A percentile compares a stretch with the other conserved stretches of the same genome.
Conservation (phyloP, 2,888 invertebrate genomes). For the Maniola hyperantus region DNA sequence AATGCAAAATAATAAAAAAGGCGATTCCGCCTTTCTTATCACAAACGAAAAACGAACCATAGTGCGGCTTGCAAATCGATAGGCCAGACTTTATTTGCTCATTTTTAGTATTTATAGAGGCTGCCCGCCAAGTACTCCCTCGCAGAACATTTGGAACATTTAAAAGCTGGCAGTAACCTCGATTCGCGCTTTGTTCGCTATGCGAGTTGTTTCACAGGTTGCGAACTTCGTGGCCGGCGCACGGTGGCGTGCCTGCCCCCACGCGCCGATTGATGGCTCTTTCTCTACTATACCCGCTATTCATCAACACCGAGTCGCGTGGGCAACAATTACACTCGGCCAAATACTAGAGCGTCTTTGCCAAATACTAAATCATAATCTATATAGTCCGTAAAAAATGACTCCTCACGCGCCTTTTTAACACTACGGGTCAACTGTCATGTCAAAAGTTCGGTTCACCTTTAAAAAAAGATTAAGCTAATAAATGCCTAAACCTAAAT, state of each 20-base stretch:
- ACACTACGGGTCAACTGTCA: no score
- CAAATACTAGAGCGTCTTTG: not conserved
- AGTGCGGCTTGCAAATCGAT: slow-evolving; percentile 61
- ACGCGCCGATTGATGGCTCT: slow-evolving; percentile 48
- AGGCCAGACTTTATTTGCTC: slow-evolving; percentile 60
- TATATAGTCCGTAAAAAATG: no score
- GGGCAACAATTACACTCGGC: slow-evolving; percentile 6
- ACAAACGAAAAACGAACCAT: slow-evolving; percentile 56
- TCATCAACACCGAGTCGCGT: slow-evolving; percentile 35
- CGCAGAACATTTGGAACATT: slow-evolving; percentile 56
- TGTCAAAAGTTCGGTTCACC: no score
- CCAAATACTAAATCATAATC: slow-evolving; percentile 10
- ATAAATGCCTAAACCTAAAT: no score
- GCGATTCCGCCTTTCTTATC: slow-evolving; percentile 39
- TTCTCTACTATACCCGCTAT: slow-evolving; percentile 42
- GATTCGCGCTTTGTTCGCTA: slow-evolving; percentile 55
- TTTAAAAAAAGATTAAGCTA: no score
- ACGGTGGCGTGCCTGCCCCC: slow-evolving; percentile 46
- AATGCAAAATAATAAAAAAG: slow-evolving; percentile 17
- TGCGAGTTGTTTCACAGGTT: slow-evolving; percentile 57
- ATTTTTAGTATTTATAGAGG: slow-evolving; percentile 60
- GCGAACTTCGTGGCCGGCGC: slow-evolving; percentile 54
- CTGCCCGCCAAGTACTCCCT: slow-evolving; percentile 55
- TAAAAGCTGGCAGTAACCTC: slow-evolving; percentile 63
- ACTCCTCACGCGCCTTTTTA: no score